phyloP scores from a whole-genome alignment of 1,140 invertebrate genomes.

The Drosophila dunni region DNA sequence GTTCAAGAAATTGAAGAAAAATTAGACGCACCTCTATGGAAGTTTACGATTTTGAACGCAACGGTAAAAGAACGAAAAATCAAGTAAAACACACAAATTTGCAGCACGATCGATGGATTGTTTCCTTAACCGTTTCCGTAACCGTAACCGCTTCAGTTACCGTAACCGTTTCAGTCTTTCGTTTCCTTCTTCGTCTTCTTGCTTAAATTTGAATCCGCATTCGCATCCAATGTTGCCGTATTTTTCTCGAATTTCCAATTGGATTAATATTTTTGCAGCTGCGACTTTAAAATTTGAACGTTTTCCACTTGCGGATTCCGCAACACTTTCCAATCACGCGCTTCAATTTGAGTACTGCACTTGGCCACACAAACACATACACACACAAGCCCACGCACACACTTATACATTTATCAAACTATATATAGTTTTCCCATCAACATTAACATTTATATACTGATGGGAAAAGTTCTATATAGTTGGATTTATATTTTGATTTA shows the following conservation, averaged over 20 bases:
- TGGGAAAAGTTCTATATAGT: no score
- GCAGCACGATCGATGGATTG: background rate
- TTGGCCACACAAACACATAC: background rate
- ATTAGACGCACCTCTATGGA: conserved; percentile 17
- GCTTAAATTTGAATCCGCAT: background rate
- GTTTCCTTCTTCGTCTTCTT: background rate
- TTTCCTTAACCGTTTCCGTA: background rate
- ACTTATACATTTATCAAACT: conserved; percentile 14
- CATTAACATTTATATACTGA: no score
- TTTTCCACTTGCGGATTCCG: conserved; percentile 55
- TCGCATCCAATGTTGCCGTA: background rate
- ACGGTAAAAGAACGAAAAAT: conserved; percentile 31
- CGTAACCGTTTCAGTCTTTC: background rate
- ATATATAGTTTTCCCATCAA: conserved; percentile 2
- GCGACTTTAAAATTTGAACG: conserved; percentile 59
- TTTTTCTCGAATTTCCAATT: background rate
- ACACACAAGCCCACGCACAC: conserved; percentile 1
- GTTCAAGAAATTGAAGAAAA: background rate
- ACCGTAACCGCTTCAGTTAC: no score
- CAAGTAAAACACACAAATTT: conserved; percentile 4
- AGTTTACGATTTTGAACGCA: conserved; percentile 47
- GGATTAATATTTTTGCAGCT: conserved; percentile 11
- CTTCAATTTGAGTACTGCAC: conserved; percentile 42
- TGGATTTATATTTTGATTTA: background rate
- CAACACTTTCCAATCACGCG: conserved; percentile 43